Base-by-base conservation (phyloP, 1,140 invertebrate genomes). In the Callitettix versicolor region DNA sequence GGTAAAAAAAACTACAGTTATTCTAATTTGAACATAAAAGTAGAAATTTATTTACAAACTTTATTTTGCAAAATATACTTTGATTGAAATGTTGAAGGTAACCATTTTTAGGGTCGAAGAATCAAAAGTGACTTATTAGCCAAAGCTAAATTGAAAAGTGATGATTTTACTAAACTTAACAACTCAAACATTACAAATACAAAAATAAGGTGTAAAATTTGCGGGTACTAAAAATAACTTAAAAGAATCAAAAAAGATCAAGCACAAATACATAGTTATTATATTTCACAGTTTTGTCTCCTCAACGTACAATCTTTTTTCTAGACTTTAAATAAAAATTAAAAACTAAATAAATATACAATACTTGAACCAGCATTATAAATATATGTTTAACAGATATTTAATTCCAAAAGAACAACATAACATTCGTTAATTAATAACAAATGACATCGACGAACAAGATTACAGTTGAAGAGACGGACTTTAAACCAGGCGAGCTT, bases 231-330 rank as follows among this genome's bases (percentile, higher is more conserved):
- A 51, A 34, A 51, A 51, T 51, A 51, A 51, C 48, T 51, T 51
- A 51, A 51, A 51, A 48, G 46, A 38, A 51, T 21, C n/a, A n/a
- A 21, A 49, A 34, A 51, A 36, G 48, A 51, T 51, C 48, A 51
- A 51, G 48, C 48, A 51, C 48, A 51, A 48, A 51, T 51, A 51
- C 33, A 51, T 51, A 51, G 48, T 51, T 36, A 51, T 51, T 51
- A 51, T 51, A 51, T 51, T 51, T 51, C 48, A 51, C 48, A 51
- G 48, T 30, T 30, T 30, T 3, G 26, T 51, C 48, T 51, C 48
- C 48, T 51, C 48, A 51, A 51, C 48, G 36, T 51, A 51, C 48
- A 51, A 30, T 38, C 34, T 38, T 21, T 36, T 48, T 48, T 22
- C 46, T 15, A 18, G 21, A n/a, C 26, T 4, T 30, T 20, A 51